Conservation (phyloP, 2,113 vertebrate species). For the Xenopus laevis region DNA sequence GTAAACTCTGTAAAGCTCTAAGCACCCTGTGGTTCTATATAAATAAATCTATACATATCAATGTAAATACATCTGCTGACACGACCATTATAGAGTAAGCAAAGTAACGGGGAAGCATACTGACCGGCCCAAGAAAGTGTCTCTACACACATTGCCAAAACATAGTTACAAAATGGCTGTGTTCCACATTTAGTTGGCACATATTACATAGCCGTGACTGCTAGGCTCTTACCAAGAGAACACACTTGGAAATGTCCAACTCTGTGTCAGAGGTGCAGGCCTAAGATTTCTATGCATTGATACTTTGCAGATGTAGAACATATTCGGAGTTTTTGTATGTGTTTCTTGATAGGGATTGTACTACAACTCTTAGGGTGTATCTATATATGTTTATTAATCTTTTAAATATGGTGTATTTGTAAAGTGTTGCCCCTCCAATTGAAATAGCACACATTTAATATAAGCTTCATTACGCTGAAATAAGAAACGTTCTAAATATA, state of each 20-base stretch:
- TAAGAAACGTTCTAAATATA: no score
- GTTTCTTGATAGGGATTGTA: not conserved
- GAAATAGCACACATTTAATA: no score
- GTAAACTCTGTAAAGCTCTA: no score
- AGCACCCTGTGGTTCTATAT: no score
- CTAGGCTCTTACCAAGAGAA: conserved; percentile 9
- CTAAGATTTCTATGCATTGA: conserved; percentile 4
- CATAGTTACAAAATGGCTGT: conserved; percentile 26
- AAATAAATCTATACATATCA: no score
- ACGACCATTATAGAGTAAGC: no score
- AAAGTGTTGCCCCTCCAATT: no score
- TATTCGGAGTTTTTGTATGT: not conserved
- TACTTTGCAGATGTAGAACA: conserved; percentile 4
- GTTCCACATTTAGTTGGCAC: conserved; percentile 23
- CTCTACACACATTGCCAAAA: conserved; percentile 6
- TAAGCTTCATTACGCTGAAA: no score
- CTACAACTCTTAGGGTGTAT: no score
- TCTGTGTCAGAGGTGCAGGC: not conserved
- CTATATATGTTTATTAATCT: no score
- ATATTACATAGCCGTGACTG: not conserved
- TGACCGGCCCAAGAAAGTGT: conserved; percentile 6
- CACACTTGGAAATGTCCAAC: conserved; percentile 21
- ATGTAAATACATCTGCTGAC: no score
- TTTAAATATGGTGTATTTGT: no score
- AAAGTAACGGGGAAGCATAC: conserved; percentile 4